A percentile compares a stretch with the other conserved stretches of the same genome.
These are phyloP conservation scores for Phallusia fumigata DNA, from an alignment of 23 tunicate species.

Conservation along the genomic window DNA sequence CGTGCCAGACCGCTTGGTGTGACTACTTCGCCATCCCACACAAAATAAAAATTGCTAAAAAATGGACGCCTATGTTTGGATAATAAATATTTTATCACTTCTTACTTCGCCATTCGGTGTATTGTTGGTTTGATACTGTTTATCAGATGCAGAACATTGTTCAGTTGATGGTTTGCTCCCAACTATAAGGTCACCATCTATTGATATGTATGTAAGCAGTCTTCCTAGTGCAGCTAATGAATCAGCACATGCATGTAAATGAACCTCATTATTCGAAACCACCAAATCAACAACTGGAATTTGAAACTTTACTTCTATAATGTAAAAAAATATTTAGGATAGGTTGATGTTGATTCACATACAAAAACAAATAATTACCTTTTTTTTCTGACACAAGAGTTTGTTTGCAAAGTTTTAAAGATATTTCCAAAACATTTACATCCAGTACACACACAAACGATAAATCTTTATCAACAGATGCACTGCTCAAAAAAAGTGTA, in stretches of 20 bases:
- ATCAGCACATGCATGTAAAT: constrained; percentile 79
- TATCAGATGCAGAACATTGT: neutral
- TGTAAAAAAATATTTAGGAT: neutral
- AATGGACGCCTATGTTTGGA: no score
- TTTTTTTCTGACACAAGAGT: neutral
- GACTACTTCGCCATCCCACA: no score
- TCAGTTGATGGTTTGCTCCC: neutral
- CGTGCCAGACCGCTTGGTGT: no score
- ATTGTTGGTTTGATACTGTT: neutral
- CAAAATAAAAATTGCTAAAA: no score
- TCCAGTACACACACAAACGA: constrained; percentile 33
- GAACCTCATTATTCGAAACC: constrained; percentile 45
- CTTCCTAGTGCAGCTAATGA: constrained; percentile 58
- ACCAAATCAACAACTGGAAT: constrained; percentile 44
- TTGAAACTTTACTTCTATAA: neutral
- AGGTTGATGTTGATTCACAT: neutral
- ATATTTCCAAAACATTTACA: constrained; percentile 47
- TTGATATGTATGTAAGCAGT: constrained; percentile 57
- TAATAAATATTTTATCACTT: no score
- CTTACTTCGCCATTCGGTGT: no score
- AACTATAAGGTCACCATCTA: constrained; percentile 53
- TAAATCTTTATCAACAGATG: neutral
- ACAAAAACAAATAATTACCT: neutral
- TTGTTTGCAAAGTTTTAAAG: constrained; percentile 28
- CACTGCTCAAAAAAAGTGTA: neutral